Base-by-base conservation (phyloP, 2,797 vertebrate species). In the Phoxinus dragarum region DNA sequence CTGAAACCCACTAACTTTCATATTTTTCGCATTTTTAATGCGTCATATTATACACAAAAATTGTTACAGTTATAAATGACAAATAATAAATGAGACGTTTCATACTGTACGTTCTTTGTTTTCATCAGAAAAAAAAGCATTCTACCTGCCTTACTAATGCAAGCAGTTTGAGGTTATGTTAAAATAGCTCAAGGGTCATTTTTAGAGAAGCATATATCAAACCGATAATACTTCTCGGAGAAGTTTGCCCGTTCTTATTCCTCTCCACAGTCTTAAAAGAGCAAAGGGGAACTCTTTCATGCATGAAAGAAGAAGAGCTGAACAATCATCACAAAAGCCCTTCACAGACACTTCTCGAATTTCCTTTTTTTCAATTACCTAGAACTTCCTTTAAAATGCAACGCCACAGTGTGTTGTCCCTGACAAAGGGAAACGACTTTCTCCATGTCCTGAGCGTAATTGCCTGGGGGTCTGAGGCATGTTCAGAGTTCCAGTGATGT, bases 241-340 rank as follows among this genome's bases (percentile, higher is more conserved):
- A 86, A 80, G 87, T 83, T 73, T 54, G 42, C 2, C 16, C 54
- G 80, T 84, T 88, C 88, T 88, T 87, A 87, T 88, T 90, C 84
- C 83, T 86, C 86, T 88, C 67, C 49, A 44, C 54, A 85, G 54
- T 86, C 89, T 90, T 90, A 61, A 86, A 87, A 86, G 84, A 85
- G 83, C 67, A 86, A 87, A 86, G 87, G 87, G 89, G 90, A 89
- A 89, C 90, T 86, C 86, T 86, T 90, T 88, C 86, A 87, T 78
- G 40, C 82, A 68, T 71, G 84, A 88, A 86, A 87, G 84, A 78
- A 86, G 89, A 89, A 89, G 83, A 87, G 67, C 69, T 73, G 72
- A 86, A 84, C 77, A 80, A 76, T 85, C 49, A 79, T 78, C 69
- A 89, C 79, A 87, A 75, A 88, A 84, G 84, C 81, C 82, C 85